Evolutionary conservation across 1,140 invertebrate species (phyloP).

Genomic region (Hyles euphorbiae): DNA sequence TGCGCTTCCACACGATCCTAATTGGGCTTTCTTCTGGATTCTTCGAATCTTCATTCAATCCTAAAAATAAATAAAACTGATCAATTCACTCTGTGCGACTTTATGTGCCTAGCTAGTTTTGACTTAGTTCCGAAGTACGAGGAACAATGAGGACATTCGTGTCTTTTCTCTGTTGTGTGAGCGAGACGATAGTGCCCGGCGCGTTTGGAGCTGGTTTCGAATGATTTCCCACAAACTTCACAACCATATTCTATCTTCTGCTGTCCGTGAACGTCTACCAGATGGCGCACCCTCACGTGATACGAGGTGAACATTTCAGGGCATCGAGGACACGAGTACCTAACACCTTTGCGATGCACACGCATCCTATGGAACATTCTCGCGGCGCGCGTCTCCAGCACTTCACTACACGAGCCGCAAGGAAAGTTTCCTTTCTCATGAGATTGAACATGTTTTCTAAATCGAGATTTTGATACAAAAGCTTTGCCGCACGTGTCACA

Average conservation of each 20-base stretch:
- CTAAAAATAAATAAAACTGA: constrained; percentile 45
- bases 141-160: constrained; percentile 38
- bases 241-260: constrained; percentile 39
- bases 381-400: constrained; percentile 70
- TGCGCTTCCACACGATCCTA: constrained; percentile 31
- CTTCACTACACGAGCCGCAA: constrained; percentile 87
- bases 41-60: constrained; percentile 15
- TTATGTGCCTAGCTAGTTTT: constrained; percentile 37
- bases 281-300: constrained; percentile 50
- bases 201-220: constrained; percentile 50
- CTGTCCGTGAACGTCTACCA: constrained; percentile 47
- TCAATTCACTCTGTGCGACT: constrained; percentile 26
- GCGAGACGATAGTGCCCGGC: constrained; percentile 33
- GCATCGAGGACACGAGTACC: constrained; percentile 61
- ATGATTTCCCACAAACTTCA: constrained; percentile 38
- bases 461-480: constrained; percentile 76
- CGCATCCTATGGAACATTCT: constrained; percentile 50
- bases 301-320: constrained; percentile 57
- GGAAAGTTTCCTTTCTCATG: constrained; percentile 78
- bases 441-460: constrained; percentile 76
- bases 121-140: constrained; percentile 35
- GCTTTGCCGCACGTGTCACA: constrained; percentile 80
- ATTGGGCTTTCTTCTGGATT: constrained; percentile 12
- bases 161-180: constrained; percentile 38
- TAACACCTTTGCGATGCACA: constrained; percentile 52